Conservation (phyloP, 2,888 invertebrate species). For the Xanthorhoe spadicearia region DNA sequence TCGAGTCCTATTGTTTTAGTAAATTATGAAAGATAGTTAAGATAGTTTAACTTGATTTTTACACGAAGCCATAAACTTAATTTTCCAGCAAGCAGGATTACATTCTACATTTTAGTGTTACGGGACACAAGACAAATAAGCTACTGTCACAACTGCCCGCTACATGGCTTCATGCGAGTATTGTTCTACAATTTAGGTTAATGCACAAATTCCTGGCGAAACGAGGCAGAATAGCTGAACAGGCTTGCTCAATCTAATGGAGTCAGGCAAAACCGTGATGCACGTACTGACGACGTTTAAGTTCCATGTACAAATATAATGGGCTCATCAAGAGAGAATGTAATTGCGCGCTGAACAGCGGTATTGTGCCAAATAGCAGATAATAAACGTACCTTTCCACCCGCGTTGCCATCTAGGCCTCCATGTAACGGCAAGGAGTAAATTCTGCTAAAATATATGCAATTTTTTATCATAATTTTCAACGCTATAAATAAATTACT, state of each 20-base stretch:
- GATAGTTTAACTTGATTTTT: conserved; percentile 1
- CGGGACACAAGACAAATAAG: conserved; percentile 13
- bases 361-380: conserved; percentile 63
- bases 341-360: conserved; percentile 52
- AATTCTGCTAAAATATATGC: conserved; percentile 50
- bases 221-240: conserved; percentile 45
- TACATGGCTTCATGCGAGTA: conserved; percentile 29
- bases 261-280: conserved; percentile 43
- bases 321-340: conserved; percentile 61
- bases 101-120: conserved; percentile 10
- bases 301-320: conserved; percentile 55
- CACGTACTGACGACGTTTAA: conserved; percentile 47
- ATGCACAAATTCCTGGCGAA: conserved; percentile 42
- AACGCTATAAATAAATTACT: conserved; percentile 14
- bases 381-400: conserved; percentile 67
- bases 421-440: conserved; percentile 60
- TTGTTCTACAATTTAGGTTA: conserved; percentile 42
- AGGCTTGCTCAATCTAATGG: conserved; percentile 44
- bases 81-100: neutral
- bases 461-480: conserved; percentile 27
- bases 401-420: conserved; percentile 70
- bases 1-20: conserved; percentile 10
- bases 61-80: neutral
- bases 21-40: no score
- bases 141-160: conserved; percentile 15